Conservation (phyloP, 1,140 invertebrate genomes). For the Dendroctonus valens region DNA sequence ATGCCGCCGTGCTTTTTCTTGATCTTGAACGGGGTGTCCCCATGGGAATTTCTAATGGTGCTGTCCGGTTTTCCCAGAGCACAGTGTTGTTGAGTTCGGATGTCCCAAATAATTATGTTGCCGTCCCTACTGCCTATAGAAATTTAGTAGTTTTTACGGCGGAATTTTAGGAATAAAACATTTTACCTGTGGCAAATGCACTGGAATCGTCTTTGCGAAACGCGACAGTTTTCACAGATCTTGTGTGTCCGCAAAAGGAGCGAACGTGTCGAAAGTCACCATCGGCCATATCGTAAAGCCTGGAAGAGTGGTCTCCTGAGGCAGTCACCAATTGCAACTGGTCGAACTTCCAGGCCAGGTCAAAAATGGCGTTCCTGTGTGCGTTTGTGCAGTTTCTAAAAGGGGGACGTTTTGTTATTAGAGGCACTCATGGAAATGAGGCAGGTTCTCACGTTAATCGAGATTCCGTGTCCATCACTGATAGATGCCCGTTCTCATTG, state of each 20-base stretch:
- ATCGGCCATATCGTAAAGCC: constrained; percentile 66
- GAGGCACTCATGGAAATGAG: neutral
- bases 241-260: constrained; percentile 69
- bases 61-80: constrained; percentile 44
- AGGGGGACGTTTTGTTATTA: neutral
- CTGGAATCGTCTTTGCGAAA: constrained; percentile 66
- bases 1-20: constrained; percentile 25
- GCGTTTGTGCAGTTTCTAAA: constrained; percentile 56
- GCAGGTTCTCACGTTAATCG: constrained; percentile 29
- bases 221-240: constrained; percentile 76
- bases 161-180: neutral
- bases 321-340: constrained; percentile 76
- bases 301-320: constrained; percentile 79
- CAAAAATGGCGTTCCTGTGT: constrained; percentile 87
- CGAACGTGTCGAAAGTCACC: constrained; percentile 59
- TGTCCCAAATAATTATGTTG: constrained; percentile 82
- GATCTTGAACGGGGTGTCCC: constrained; percentile 36
- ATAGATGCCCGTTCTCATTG: constrained; percentile 79
- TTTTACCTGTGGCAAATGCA: constrained; percentile 72
- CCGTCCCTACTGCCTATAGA: constrained; percentile 70
- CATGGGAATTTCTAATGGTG: constrained; percentile 47
- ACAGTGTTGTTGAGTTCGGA: constrained; percentile 54
- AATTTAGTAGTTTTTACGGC: neutral
- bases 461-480: constrained; percentile 57
- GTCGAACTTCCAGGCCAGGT: constrained; percentile 78